phyloP scores from a whole-genome alignment of 2,888 invertebrate species.

The Rhagonycha fulva region DNA sequence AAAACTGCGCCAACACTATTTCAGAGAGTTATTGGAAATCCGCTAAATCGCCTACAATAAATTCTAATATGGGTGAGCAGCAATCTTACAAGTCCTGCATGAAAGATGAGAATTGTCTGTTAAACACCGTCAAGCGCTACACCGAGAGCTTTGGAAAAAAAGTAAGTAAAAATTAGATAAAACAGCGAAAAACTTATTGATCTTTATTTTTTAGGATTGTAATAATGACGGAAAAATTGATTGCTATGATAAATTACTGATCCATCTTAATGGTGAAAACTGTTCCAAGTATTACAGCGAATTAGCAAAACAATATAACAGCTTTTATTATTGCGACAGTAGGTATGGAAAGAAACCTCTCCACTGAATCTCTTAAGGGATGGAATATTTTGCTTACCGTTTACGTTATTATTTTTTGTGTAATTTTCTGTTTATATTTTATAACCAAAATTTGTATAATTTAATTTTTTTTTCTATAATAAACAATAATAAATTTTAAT shows the following conservation, averaged over 20 bases:
- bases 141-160: conserved; percentile 28
- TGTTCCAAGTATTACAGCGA: not conserved
- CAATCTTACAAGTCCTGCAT: conserved; percentile 37
- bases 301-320: too few species aligned
- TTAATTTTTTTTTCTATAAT: too few species aligned
- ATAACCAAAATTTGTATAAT: too few species aligned
- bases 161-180: conserved; percentile 8
- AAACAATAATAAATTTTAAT: too few species aligned
- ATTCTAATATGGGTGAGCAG: conserved; percentile 3
- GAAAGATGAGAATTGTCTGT: conserved; percentile 42
- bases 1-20: conserved; percentile 32
- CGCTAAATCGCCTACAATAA: conserved; percentile 8
- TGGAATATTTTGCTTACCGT: too few species aligned
- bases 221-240: conserved; percentile 42
- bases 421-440: too few species aligned
- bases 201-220: conserved; percentile 38
- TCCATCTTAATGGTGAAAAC: conserved; percentile 36
- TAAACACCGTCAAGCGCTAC: conserved; percentile 39
- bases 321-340: too few species aligned
- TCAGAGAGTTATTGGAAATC: conserved; percentile 29
- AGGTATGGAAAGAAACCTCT: too few species aligned
- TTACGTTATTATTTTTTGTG: too few species aligned
- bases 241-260: conserved; percentile 41
- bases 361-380: too few species aligned
- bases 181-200: too few species aligned